Base-by-base conservation (phyloP, 1,140 invertebrate species). In the Scaptomyza graminum region DNA sequence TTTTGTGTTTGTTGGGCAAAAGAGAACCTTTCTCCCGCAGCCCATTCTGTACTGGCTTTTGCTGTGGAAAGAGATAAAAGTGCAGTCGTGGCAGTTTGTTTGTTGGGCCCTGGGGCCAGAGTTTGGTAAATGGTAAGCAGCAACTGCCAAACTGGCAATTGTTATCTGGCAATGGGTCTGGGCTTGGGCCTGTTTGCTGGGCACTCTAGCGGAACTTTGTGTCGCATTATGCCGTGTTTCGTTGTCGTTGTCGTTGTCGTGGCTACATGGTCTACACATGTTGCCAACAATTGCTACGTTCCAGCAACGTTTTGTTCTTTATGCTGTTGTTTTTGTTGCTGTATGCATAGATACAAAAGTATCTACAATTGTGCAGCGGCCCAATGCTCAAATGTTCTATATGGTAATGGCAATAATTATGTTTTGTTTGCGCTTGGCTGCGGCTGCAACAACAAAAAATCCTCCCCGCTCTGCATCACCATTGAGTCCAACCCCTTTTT, bases 151-250 rank as follows among this genome's bases (percentile, higher is more conserved):
- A 57, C 55, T 69, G 46, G 52, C 34, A 9, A 47, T 22, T 65
- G 44, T 22, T 15, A 57, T 22, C 43, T 76, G 63, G 41, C 63
- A 37, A 31, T 82, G 61, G 75, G 71, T n/a, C 25, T 63, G 66
- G 75, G 75, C 11, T 25, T 63, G 66, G 55, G 74, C 64, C 62
- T 34, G 31, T 66, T 62, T 41, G 37, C 55, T 80, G 82, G 74
- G 74, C 82, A 85, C 63, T 85, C 78, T 85, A 85, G 81, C 81
- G 81, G 81, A 85, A 85, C 81, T 78, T 78, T 85, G 81, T 85
- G 81, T 85, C 81, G 74, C 82, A 85, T 85, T 85, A 85, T 85
- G 82, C 78, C 76, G 75, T 56, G 57, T 61, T 66, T 34, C 31
- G 31, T 34, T 57, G 57, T 39, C 37, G 61, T 79, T 65, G 74